A percentile compares a stretch with the other conserved stretches of the same genome.
Conservation (phyloP, 2,113 vertebrate genomes). For the Ochotona curzoniae region DNA sequence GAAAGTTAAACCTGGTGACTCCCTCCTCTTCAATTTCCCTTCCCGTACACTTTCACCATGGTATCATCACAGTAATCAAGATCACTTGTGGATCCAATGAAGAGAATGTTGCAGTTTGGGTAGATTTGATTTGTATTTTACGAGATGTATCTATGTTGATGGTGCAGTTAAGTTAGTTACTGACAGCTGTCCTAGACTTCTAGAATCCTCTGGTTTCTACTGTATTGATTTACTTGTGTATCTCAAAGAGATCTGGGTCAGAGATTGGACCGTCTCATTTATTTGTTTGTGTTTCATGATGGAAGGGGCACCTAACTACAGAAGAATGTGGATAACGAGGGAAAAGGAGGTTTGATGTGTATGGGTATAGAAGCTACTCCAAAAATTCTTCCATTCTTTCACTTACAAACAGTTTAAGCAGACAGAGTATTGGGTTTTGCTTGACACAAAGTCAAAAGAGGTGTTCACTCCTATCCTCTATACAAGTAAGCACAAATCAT, state of each 20-base stretch:
- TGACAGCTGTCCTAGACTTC: background rate
- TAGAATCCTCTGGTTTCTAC: background rate
- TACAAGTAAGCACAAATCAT: conserved; percentile 17
- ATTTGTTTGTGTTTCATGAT: background rate
- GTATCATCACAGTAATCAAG: background rate
- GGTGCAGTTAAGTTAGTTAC: background rate
- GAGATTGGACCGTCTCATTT: background rate
- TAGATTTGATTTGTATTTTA: background rate
- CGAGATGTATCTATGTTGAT: background rate
- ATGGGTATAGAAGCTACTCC: conserved; percentile 17
- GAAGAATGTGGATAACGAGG: background rate
- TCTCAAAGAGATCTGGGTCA: background rate
- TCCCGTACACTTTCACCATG: conserved; percentile 14
- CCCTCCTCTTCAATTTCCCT: background rate
- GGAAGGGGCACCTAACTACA: background rate
- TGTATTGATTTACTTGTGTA: background rate
- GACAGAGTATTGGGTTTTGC: conserved; percentile 39
- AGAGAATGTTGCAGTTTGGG: background rate
- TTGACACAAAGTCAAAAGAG: conserved; percentile 48
- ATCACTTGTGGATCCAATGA: background rate
- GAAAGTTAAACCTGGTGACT: conserved; percentile 18
- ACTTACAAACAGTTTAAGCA: conserved; percentile 12
- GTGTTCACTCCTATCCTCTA: conserved; percentile 44
- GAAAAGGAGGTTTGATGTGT: conserved; percentile 22
- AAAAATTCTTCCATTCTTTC: conserved; percentile 49